These are phyloP conservation scores for Ochotona curzoniae DNA, from an alignment of 2,113 vertebrate genomes.

Conservation along the genomic window DNA sequence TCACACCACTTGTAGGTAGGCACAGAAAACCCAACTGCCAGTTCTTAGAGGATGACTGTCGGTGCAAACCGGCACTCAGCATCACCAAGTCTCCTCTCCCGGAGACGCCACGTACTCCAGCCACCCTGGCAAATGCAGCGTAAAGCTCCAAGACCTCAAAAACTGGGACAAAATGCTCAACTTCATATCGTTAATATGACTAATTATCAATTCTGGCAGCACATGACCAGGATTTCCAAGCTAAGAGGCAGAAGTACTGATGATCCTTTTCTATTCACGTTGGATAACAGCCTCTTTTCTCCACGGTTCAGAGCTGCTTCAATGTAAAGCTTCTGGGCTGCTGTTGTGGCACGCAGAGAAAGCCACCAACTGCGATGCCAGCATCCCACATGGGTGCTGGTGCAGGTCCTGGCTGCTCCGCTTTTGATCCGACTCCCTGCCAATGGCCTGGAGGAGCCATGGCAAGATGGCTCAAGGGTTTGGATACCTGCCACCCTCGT, in stretches of 20 bases:
- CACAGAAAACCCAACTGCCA: constrained; percentile 8
- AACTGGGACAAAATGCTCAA: not conserved
- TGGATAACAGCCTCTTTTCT: not conserved
- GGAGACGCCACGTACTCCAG: not conserved
- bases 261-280: constrained; percentile 46
- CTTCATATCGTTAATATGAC: not conserved
- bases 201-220: not conserved
- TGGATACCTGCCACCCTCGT: too few relatives aligned
- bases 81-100: not conserved
- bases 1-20: not conserved
- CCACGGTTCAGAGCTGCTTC: not conserved
- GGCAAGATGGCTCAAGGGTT: too few relatives aligned
- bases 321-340: constrained; percentile 43
- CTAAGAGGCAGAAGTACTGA: constrained; percentile 23
- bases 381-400: too few relatives aligned
- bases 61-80: not conserved
- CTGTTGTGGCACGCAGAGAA: too few relatives aligned
- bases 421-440: too few relatives aligned
- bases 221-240: constrained; percentile 14
- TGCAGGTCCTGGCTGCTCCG: too few relatives aligned
- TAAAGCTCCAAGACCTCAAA: not conserved
- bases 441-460: too few relatives aligned
- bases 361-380: too few relatives aligned
- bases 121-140: not conserved
- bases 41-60: constrained; percentile 19